Evolutionary conservation across 2,888 invertebrate genomes (phyloP).

Genomic region (Ophion obscuratus): DNA sequence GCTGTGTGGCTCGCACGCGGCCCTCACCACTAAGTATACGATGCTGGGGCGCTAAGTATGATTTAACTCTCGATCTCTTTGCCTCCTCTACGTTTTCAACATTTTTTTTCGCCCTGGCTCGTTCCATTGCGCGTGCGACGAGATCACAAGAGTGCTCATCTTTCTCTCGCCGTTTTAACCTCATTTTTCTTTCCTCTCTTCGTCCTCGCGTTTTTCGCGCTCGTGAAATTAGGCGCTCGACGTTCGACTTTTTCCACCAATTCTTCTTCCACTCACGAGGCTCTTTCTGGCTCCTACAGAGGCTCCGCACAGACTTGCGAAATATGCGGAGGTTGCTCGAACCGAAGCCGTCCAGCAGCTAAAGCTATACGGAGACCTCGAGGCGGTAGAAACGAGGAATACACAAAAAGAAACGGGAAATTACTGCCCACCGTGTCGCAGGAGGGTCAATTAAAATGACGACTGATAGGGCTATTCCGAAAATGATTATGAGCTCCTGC

Average conservation of each 20-base stretch:
- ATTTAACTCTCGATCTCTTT: slow-evolving; percentile 60
- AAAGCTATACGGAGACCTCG: slow-evolving; percentile 69
- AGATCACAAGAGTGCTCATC: slow-evolving; percentile 42
- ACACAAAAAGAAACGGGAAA: slow-evolving; percentile 27
- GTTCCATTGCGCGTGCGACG: slow-evolving; percentile 56
- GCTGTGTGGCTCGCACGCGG: slow-evolving; percentile 45
- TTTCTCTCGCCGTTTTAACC: slow-evolving; percentile 24
- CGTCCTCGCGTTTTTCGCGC: slow-evolving; percentile 5
- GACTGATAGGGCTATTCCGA: slow-evolving; percentile 36
- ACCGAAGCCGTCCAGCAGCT: slow-evolving; percentile 5
- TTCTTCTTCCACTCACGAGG: slow-evolving; percentile 33
- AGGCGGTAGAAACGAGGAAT: slow-evolving; percentile 71
- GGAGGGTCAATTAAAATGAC: slow-evolving; percentile 57
- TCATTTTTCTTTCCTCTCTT: slow-evolving; percentile 49
- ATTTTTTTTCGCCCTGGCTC: slow-evolving; percentile 12
- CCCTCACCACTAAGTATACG: slow-evolving; percentile 60
- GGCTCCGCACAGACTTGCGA: background rate
- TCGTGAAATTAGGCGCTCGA: slow-evolving; percentile 20
- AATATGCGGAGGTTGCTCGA: slow-evolving; percentile 12
- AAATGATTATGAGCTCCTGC: slow-evolving; percentile 38
- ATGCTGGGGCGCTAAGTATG: slow-evolving; percentile 64
- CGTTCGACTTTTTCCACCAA: slow-evolving; percentile 41
- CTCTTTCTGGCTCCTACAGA: slow-evolving; percentile 7
- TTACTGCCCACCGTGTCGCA: slow-evolving; percentile 53
- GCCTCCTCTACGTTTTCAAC: slow-evolving; percentile 25